Evolutionary conservation across 2,888 invertebrate genomes (phyloP).

Genomic region (Zeuzera pyrina): DNA sequence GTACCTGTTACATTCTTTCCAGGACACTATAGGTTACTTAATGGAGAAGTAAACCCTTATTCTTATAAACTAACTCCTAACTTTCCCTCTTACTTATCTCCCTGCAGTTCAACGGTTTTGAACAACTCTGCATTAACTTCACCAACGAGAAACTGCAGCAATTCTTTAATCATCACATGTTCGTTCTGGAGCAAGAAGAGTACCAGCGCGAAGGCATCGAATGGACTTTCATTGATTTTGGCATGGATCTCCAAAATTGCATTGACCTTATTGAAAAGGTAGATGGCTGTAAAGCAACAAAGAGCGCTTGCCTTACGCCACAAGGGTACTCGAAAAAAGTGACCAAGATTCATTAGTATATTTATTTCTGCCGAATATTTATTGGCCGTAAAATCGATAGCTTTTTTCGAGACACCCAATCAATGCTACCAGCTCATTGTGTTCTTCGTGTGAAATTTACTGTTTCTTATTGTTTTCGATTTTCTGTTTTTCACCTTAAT

Average conservation of each 20-base stretch:
- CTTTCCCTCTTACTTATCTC: conserved; percentile 54
- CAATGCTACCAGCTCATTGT: conserved; percentile 47
- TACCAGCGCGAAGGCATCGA: conserved; percentile 95
- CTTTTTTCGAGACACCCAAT: conserved; percentile 41
- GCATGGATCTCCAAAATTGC: conserved; percentile 96
- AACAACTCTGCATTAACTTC: conserved; percentile 98
- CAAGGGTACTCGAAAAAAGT: conserved; percentile 39
- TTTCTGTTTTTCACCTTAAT: conserved; percentile 21
- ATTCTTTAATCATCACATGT: conserved; percentile 99
- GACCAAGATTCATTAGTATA: conserved; percentile 12
- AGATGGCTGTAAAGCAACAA: conserved; percentile 72
- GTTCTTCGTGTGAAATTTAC: conserved; percentile 31
- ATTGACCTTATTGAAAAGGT: conserved; percentile 97
- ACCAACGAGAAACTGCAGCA: conserved; percentile 98
- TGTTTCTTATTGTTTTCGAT: conserved; percentile 41
- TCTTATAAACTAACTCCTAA: conserved; percentile 35
- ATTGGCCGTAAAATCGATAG: conserved; percentile 14
- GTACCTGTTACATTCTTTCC: no score
- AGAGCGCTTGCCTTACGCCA: conserved; percentile 69
- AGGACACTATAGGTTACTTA: no score
- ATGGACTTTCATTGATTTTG: conserved; percentile 98
- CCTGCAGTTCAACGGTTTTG: conserved; percentile 94
- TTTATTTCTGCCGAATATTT: conserved; percentile 6
- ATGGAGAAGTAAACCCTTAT: no score
- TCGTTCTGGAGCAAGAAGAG: conserved; percentile 97